A percentile compares a stretch with the other conserved stretches of the same genome.
phyloP scores from a whole-genome alignment of 2,797 vertebrate genomes.

The Hybognathus amarus region DNA sequence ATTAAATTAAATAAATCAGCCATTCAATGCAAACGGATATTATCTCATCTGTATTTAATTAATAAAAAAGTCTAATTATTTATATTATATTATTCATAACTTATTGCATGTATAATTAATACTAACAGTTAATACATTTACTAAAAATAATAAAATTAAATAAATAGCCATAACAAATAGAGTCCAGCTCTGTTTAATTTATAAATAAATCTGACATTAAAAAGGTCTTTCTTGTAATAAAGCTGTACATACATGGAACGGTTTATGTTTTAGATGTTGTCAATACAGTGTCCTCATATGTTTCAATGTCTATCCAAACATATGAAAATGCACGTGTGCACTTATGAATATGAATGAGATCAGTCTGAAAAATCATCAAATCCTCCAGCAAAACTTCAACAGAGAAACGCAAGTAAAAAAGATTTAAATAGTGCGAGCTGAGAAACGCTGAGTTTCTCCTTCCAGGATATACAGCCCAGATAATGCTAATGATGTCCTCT shows the following conservation, averaged over 20 bases:
- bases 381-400: constrained; percentile 5
- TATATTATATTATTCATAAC: background rate
- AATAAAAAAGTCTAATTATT: background rate
- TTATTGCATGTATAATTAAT: background rate
- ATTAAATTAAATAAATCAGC: background rate
- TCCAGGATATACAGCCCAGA: constrained; percentile 62
- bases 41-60: background rate
- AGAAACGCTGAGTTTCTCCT: constrained; percentile 62
- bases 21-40: background rate
- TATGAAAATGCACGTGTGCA: background rate
- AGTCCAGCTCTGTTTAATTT: background rate
- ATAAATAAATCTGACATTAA: background rate
- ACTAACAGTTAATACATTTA: background rate
- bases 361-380: background rate
- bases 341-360: constrained; percentile 9
- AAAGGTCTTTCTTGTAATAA: background rate
- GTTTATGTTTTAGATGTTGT: background rate
- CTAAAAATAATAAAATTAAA: background rate
- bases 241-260: background rate
- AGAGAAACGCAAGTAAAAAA: constrained; percentile 53
- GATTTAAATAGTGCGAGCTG: constrained; percentile 56
- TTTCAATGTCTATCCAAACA: background rate
- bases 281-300: background rate
- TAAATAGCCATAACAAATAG: background rate
- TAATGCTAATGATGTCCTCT: constrained; percentile 78